phyloP scores from a whole-genome alignment of 2,888 invertebrate species.

The Caenorhabditis sulstoni region DNA sequence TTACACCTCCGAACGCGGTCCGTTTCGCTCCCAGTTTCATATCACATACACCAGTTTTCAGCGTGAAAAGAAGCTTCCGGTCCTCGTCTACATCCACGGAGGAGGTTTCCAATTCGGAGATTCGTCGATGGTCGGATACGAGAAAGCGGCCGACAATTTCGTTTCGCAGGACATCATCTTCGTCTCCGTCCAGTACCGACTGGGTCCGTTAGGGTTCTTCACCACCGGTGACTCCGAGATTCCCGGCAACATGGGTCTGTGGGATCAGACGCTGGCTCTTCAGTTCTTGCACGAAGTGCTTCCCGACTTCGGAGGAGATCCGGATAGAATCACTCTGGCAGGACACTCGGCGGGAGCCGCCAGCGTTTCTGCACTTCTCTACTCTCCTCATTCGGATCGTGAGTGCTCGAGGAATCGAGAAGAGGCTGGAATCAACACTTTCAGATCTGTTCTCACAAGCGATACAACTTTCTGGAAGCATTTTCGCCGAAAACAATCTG shows the following conservation, averaged over 20 bases:
- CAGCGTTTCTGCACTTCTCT: conserved; percentile 67
- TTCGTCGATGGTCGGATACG: conserved; percentile 63
- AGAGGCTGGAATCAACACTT: too few species aligned
- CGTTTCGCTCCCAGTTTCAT: neutral
- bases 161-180: conserved; percentile 69
- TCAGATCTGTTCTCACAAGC: conserved; percentile 71
- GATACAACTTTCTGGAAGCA: conserved; percentile 69
- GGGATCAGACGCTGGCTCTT: conserved; percentile 70
- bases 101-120: conserved; percentile 70
- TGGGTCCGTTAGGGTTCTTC: conserved; percentile 72
- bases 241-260: conserved; percentile 72
- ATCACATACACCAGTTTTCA: too few species aligned
- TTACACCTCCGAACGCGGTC: conserved; percentile 62
- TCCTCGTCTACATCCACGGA: conserved; percentile 69
- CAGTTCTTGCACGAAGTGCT: conserved; percentile 70
- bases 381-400: conserved; percentile 72
- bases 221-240: conserved; percentile 66
- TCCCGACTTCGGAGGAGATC: conserved; percentile 70
- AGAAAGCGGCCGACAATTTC: conserved; percentile 65
- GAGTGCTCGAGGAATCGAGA: too few species aligned
- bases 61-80: conserved; percentile 63
- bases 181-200: conserved; percentile 69
- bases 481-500: conserved; percentile 69
- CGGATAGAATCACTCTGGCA: conserved; percentile 63
- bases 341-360: conserved; percentile 71